Percentiles rank a stretch among this genome's conserved stretches.
phyloP scores from a whole-genome alignment of 2,888 invertebrate species.

The Mythimna vitellina region DNA sequence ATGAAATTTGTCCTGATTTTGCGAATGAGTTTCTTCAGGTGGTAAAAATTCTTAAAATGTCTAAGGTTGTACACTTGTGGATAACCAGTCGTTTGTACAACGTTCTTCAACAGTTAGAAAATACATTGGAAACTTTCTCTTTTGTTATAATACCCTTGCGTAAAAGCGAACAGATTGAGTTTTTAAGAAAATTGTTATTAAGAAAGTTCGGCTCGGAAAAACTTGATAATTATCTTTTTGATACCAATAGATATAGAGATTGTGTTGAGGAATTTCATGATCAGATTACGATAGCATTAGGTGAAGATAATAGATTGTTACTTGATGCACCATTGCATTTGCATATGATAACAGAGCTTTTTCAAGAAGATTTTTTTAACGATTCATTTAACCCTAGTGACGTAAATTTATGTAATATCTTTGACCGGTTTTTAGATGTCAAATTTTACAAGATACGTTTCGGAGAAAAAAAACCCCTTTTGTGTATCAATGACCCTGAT shows the following conservation, averaged over 20 bases:
- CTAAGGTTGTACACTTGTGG: conserved; percentile 52
- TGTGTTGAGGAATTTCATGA: not conserved
- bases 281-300: not conserved
- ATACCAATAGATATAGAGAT: not conserved
- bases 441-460: conserved; percentile 61
- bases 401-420: conserved; percentile 14
- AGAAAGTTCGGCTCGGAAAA: conserved; percentile 1
- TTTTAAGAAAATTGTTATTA: conserved; percentile 43
- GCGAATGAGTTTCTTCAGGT: conserved; percentile 44
- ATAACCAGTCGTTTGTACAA: conserved; percentile 59
- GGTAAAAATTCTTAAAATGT: conserved; percentile 39
- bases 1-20: conserved; percentile 64
- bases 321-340: conserved; percentile 56
- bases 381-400: not conserved
- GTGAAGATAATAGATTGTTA: conserved; percentile 22
- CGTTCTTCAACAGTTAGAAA: conserved; percentile 54
- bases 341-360: conserved; percentile 55
- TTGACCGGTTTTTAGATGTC: conserved; percentile 47
- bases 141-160: conserved; percentile 46
- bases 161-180: conserved; percentile 24
- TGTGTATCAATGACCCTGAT: conserved; percentile 51
- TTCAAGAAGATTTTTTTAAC: conserved; percentile 26
- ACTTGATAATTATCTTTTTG: conserved; percentile 8
- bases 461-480: conserved; percentile 54
- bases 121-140: conserved; percentile 54